Evolutionary conservation across 2,888 invertebrate genomes (phyloP).

Genomic region (Tridacna gigas): DNA sequence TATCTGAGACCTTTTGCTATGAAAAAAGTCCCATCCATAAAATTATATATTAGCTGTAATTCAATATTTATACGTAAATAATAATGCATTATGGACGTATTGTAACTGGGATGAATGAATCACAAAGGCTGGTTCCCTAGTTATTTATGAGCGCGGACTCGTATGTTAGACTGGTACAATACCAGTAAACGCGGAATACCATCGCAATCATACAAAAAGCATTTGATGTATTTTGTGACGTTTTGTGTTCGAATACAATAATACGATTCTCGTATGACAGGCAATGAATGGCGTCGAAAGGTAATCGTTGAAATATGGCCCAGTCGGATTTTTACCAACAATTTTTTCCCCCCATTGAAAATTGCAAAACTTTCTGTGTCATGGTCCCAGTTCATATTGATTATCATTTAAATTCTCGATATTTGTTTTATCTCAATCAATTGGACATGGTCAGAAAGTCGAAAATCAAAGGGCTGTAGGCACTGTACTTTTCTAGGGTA

Average conservation of each 20-base stretch:
- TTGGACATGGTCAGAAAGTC: too few relatives aligned
- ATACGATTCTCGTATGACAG: background rate
- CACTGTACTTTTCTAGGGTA: too few relatives aligned
- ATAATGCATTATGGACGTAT: constrained; percentile 25
- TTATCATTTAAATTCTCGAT: too few relatives aligned
- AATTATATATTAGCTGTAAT: constrained; percentile 21
- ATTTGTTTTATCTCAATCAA: too few relatives aligned
- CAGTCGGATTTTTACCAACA: too few relatives aligned
- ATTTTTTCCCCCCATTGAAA: too few relatives aligned
- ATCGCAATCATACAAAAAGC: constrained; percentile 6
- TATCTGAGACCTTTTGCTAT: constrained; percentile 9
- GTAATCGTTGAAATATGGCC: too few relatives aligned
- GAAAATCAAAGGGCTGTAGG: too few relatives aligned
- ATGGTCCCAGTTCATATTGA: too few relatives aligned
- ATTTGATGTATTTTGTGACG: constrained; percentile 3
- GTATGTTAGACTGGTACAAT: background rate
- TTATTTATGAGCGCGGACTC: background rate
- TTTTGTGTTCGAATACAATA: background rate
- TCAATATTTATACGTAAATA: constrained; percentile 29
- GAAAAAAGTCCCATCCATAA: constrained; percentile 3
- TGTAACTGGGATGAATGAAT: constrained; percentile 9
- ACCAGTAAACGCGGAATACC: background rate
- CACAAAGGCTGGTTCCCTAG: constrained; percentile 18
- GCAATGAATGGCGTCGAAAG: background rate
- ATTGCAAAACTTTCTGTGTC: too few relatives aligned